phyloP scores from a whole-genome alignment of 2,888 invertebrate genomes.

The Yponomeuta sedellus region DNA sequence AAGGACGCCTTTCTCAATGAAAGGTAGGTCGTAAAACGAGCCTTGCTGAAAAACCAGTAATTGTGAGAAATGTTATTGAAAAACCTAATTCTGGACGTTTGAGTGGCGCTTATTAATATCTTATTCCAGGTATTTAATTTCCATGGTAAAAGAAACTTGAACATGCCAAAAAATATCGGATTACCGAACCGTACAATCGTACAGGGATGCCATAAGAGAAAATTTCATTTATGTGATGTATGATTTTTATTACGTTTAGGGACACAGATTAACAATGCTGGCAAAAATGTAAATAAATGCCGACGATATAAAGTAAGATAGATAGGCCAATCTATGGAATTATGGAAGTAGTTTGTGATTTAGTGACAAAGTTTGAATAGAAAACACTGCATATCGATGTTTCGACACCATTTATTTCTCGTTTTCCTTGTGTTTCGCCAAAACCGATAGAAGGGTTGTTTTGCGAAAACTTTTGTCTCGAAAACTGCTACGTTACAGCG shows the following conservation, averaged over 20 bases:
- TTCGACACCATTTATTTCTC: conserved; percentile 52
- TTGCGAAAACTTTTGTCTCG: conserved; percentile 40
- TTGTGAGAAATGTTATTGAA: too few species aligned
- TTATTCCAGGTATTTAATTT: neutral
- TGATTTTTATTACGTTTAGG: conserved; percentile 25
- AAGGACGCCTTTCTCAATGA: too few species aligned
- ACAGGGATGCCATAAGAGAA: conserved; percentile 19
- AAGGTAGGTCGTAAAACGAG: too few species aligned
- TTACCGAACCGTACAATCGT: neutral
- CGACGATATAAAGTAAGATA: neutral
- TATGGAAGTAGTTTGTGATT: conserved; percentile 49
- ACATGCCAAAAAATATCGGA: neutral
- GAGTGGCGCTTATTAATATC: too few species aligned
- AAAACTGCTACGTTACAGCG: conserved; percentile 38
- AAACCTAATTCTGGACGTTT: too few species aligned
- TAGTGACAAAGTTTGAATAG: conserved; percentile 50
- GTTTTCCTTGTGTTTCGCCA: conserved; percentile 42
- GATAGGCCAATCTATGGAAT: conserved; percentile 23
- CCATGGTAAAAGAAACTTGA: neutral
- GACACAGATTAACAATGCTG: conserved; percentile 23
- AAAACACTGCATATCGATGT: conserved; percentile 45
- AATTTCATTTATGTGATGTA: neutral
- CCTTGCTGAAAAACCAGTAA: too few species aligned
- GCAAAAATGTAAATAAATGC: conserved; percentile 19
- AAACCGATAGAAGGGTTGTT: conserved; percentile 39